Conservation (phyloP, 2,797 vertebrate species). For the Phoebastria nigripes region DNA sequence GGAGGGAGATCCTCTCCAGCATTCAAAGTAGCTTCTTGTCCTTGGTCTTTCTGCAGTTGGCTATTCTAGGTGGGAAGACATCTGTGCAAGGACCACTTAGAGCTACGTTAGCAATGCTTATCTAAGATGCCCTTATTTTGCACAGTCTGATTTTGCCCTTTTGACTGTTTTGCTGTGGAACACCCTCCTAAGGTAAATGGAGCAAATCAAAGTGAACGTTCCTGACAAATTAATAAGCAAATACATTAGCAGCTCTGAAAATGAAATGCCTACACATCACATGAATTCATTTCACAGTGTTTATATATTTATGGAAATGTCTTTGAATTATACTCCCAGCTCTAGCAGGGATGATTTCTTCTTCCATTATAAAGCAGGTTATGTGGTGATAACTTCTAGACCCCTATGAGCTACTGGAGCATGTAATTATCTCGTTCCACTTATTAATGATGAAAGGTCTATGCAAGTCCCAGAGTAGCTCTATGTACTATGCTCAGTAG, state of each 20-base stretch:
- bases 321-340: conserved; percentile 9
- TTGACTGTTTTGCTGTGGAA: neutral
- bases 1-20: neutral
- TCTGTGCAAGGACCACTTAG: neutral
- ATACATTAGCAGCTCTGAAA: conserved; percentile 23
- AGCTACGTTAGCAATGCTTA: neutral
- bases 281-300: conserved; percentile 41
- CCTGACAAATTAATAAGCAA: conserved; percentile 45
- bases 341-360: conserved; percentile 31
- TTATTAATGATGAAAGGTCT: conserved; percentile 60
- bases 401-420: conserved; percentile 39
- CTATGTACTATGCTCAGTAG: neutral
- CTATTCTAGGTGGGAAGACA: neutral
- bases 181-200: conserved; percentile 25
- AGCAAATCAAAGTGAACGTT: conserved; percentile 30
- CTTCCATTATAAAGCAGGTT: conserved; percentile 34
- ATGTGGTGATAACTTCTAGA: conserved; percentile 53
- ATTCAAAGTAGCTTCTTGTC: neutral
- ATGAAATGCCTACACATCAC: neutral
- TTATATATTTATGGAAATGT: conserved; percentile 57
- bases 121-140: neutral
- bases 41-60: neutral
- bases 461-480: conserved; percentile 31
- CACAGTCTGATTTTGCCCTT: neutral
- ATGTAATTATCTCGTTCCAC: conserved; percentile 59